Conservation (phyloP, 2,888 invertebrate genomes). For the Eupithecia inturbata region DNA sequence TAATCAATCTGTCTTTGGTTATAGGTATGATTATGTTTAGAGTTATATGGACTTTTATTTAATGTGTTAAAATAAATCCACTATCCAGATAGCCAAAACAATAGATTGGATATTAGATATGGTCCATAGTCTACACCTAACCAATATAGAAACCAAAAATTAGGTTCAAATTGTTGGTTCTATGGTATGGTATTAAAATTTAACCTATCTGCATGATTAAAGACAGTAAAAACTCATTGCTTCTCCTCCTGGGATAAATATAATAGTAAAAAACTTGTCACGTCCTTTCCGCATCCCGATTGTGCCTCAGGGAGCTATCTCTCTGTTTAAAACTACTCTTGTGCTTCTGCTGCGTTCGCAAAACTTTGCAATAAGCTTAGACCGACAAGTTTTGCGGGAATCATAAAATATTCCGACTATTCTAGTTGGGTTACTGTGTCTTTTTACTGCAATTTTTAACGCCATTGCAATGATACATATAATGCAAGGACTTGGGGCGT, state of each 20-base stretch:
- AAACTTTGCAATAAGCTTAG: constrained; percentile 43
- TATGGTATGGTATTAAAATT: background rate
- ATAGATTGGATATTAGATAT: background rate
- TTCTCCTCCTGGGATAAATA: background rate
- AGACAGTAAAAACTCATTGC: background rate
- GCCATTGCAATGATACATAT: constrained; percentile 7
- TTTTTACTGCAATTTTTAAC: constrained; percentile 28
- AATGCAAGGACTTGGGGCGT: constrained; percentile 11
- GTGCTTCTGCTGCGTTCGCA: constrained; percentile 34
- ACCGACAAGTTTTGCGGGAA: constrained; percentile 39
- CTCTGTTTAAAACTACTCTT: constrained; percentile 16
- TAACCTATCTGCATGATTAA: background rate
- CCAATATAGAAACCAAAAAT: background rate
- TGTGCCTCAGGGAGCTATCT: constrained; percentile 17
- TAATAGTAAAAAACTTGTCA: constrained; percentile 7
- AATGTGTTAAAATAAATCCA: background rate
- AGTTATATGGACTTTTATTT: too few relatives aligned
- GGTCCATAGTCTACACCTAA: background rate
- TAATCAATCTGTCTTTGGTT: background rate
- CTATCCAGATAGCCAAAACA: background rate
- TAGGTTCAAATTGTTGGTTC: background rate
- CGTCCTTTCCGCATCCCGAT: constrained; percentile 1
- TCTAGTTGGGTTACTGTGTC: constrained; percentile 21
- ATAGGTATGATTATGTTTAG: background rate
- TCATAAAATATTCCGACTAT: constrained; percentile 34